These are phyloP conservation scores for Dendroctonus valens DNA, from an alignment of 1,140 invertebrate species.

Conservation along the genomic window DNA sequence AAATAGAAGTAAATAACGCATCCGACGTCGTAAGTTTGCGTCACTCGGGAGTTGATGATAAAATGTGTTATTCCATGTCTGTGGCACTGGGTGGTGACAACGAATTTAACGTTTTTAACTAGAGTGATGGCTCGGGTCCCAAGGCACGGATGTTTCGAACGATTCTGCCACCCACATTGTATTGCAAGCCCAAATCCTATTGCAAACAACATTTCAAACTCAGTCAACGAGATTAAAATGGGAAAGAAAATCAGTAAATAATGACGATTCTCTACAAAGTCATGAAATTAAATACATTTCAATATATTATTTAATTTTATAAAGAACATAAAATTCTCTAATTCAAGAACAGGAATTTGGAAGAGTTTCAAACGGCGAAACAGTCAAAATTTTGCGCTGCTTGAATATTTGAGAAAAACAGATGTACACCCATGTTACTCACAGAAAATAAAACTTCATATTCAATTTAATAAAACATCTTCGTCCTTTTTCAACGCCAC, in stretches of 20 bases:
- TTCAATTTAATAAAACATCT: not conserved
- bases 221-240: conserved; percentile 21
- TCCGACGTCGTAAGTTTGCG: conserved; percentile 95
- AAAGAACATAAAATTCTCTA: too few relatives aligned
- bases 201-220: conserved; percentile 27
- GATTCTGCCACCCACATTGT: conserved; percentile 90
- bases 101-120: conserved; percentile 86
- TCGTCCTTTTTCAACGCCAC: conserved; percentile 37
- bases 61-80: conserved; percentile 60
- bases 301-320: too few relatives aligned
- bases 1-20: conserved; percentile 99
- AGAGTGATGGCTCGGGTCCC: conserved; percentile 85
- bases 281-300: too few relatives aligned
- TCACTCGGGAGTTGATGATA: conserved; percentile 81
- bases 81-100: conserved; percentile 74
- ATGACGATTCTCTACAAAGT: too few relatives aligned
- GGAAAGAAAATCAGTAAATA: not conserved
- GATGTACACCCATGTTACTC: not conserved
- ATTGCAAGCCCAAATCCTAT: conserved; percentile 89
- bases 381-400: not conserved
- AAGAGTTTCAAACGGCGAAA: too few relatives aligned
- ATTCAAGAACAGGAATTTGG: too few relatives aligned
- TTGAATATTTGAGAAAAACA: not conserved
- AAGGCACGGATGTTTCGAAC: conserved; percentile 97
- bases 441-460: not conserved